Percentiles rank a stretch among this genome's conserved stretches.
phyloP scores from a whole-genome alignment of 2,888 invertebrate genomes.

The Ophion ellenae region DNA sequence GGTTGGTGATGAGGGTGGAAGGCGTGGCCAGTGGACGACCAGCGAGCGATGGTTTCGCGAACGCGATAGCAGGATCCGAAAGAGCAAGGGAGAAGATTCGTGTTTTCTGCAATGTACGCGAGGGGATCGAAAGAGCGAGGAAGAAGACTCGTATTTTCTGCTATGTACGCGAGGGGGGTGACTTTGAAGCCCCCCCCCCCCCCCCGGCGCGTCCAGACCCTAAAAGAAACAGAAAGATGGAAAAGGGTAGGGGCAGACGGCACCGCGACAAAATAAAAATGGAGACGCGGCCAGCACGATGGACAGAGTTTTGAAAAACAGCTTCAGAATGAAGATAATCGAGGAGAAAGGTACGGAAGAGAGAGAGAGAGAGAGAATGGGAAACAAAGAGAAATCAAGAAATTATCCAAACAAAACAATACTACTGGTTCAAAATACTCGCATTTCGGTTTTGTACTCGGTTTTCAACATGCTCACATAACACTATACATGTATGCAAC shows the following conservation, averaged over 20 bases:
- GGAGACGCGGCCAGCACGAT: background rate
- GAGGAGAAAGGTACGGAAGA: background rate
- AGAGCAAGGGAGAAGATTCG: constrained; percentile 45
- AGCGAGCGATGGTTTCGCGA: constrained; percentile 77
- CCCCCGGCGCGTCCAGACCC: background rate
- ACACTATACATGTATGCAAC: too few species aligned
- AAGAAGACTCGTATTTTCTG: constrained; percentile 45
- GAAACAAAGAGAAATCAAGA: constrained; percentile 64
- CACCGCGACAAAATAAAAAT: background rate
- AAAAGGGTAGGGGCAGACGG: background rate
- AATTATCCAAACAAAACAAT: constrained; percentile 52
- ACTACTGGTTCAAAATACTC: constrained; percentile 67
- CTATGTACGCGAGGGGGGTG: constrained; percentile 39
- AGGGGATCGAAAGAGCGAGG: constrained; percentile 55
- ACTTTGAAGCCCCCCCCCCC: constrained; percentile 5
- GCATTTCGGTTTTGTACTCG: background rate
- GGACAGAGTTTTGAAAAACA: background rate
- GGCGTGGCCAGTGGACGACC: constrained; percentile 71
- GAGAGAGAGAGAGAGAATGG: constrained; percentile 19
- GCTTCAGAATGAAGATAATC: background rate
- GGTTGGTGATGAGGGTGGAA: constrained; percentile 54
- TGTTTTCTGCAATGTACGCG: constrained; percentile 45
- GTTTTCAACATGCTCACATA: constrained; percentile 60
- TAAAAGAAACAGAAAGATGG: constrained; percentile 56
- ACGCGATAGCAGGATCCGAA: constrained; percentile 75